Conservation (phyloP, 2,113 vertebrate species). For the Aspidoscelis tigris region DNA sequence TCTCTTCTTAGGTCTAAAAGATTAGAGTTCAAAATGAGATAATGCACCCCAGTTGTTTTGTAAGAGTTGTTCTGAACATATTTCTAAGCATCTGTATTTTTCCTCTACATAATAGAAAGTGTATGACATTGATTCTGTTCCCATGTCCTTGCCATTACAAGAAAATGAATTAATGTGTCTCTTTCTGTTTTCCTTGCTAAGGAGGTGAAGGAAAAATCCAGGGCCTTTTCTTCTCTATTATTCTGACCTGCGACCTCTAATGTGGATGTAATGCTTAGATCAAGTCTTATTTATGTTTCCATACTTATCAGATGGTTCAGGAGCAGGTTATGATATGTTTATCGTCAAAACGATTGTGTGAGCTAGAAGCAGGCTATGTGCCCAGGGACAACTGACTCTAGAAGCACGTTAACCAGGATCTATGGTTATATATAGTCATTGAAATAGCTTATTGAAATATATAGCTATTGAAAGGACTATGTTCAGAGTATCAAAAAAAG, state of each 20-base stretch:
- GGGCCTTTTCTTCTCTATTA: background rate
- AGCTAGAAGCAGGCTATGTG: background rate
- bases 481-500: too few species aligned
- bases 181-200: background rate
- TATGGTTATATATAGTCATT: background rate
- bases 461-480: background rate
- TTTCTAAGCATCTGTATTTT: background rate
- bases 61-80: background rate
- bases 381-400: background rate
- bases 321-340: background rate
- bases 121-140: background rate
- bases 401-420: background rate
- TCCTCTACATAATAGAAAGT: background rate
- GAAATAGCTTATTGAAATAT: background rate
- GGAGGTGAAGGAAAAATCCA: background rate
- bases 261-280: background rate
- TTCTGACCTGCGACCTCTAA: background rate
- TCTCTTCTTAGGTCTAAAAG: background rate
- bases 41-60: background rate
- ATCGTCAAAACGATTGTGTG: background rate
- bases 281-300: background rate
- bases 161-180: background rate
- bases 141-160: conserved; percentile 7
- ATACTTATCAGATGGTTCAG: background rate
- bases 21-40: background rate